Base-by-base conservation (phyloP, 2,888 invertebrate genomes). In the Stenolophus ochropezus region DNA sequence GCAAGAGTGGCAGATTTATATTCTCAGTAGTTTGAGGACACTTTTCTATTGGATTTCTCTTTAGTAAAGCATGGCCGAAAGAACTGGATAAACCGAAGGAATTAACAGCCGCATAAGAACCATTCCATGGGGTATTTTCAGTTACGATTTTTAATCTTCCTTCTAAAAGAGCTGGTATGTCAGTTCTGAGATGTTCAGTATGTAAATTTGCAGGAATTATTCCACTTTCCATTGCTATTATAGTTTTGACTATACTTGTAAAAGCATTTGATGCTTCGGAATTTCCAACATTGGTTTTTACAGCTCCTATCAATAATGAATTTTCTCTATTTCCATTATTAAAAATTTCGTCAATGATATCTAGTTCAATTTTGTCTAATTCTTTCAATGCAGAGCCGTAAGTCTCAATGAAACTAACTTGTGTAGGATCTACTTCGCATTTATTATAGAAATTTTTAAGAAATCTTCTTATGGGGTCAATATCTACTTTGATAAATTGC, bases 281-380 rank as follows among this genome's bases (percentile, higher is more conserved):
- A 89, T 99, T 99, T 0, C 99, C 99, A 94, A 98, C 97, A 90
- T 98, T 98, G 1, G 98, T 96, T 89, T 99, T 99, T 0, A 98
- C 96, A 0, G 98, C 97, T 4, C 99, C 99, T 85, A 99, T 93
- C 74, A 97, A 89, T 71, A 99, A 91, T 4, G 98, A 97, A 14
- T 89, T 89, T 80, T 91, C 90, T 33, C 97, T 92, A 83, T 94
- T 93, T 88, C 94, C 93, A 90, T 56, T 11, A 56, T 94, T 93
- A 20, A 61, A 97, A 75, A 97, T 92, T 84, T 96, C 95, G 0
- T 96, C 95, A 84, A 99, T 95, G 0, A 97, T 95, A 88, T 97
- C 97, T 2, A 98, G 93, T 90, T 99, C 99, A 87, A 96, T 96
- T 84, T 87, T 87, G 82, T 89, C 89, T 18, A 75, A 3, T 18